phyloP scores from a whole-genome alignment of 2,888 invertebrate genomes.

The Macroteleia sp. region DNA sequence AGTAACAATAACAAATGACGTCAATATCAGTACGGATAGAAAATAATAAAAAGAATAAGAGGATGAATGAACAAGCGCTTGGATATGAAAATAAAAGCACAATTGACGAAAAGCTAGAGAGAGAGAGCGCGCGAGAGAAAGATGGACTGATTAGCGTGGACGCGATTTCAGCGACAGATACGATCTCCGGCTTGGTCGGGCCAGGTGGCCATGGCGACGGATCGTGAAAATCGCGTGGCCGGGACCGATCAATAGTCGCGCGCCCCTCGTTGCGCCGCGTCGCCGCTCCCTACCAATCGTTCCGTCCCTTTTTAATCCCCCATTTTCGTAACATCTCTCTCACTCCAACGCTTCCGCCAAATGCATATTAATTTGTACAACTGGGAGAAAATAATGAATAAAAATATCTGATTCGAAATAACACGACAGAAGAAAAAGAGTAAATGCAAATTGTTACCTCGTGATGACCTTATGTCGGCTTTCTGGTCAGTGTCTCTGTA shows the following conservation, averaged over 20 bases:
- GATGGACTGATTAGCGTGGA: constrained; percentile 37
- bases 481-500: neutral
- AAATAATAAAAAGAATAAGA: no score
- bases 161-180: constrained; percentile 73
- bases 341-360: constrained; percentile 38
- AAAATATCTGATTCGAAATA: no score
- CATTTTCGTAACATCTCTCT: constrained; percentile 4
- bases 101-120: neutral
- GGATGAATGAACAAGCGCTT: no score
- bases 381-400: no score
- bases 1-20: no score
- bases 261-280: constrained; percentile 72
- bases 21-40: no score
- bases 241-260: constrained; percentile 82
- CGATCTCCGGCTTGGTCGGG: constrained; percentile 79
- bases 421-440: no score
- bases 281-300: constrained; percentile 64
- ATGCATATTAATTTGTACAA: constrained; percentile 8
- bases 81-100: neutral
- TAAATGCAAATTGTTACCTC: constrained; percentile 6
- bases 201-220: constrained; percentile 84
- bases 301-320: constrained; percentile 68
- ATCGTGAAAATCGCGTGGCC: constrained; percentile 83
- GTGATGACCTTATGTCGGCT: neutral
- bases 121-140: constrained; percentile 8